phyloP scores from a whole-genome alignment of 2,797 vertebrate genomes.

The Galago senegalensis region DNA sequence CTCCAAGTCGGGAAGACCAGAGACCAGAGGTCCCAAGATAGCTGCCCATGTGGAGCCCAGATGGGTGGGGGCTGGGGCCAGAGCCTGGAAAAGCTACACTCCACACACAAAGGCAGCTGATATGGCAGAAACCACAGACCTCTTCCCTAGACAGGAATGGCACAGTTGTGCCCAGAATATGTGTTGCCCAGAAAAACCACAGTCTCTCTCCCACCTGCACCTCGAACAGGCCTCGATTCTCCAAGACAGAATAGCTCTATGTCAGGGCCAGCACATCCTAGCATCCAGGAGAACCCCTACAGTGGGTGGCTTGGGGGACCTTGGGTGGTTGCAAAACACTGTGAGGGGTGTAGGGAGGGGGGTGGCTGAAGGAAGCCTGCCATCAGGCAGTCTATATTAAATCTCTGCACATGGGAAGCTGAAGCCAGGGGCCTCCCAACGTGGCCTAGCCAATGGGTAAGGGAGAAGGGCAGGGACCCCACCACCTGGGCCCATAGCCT shows the following conservation, averaged over 20 bases:
- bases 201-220: neutral
- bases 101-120: constrained; percentile 56
- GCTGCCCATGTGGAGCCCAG: neutral
- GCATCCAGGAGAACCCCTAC: neutral
- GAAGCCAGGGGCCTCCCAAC: neutral
- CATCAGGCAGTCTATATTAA: neutral
- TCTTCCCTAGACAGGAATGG: constrained; percentile 61
- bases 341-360: neutral
- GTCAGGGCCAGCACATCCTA: neutral
- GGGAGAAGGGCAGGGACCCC: neutral
- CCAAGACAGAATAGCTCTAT: neutral
- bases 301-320: neutral
- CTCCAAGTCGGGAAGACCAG: no score
- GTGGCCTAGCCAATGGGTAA: neutral
- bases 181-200: neutral
- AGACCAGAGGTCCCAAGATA: neutral
- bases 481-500: neutral
- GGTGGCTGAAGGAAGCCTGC: no score
- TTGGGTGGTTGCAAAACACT: neutral
- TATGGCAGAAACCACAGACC: neutral
- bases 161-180: constrained; percentile 36
- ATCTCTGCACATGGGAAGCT: neutral
- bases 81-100: neutral
- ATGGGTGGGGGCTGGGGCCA: neutral
- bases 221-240: neutral